These are phyloP conservation scores for Bactericera cockerelli DNA, from an alignment of 1,140 invertebrate genomes.

Conservation along the genomic window DNA sequence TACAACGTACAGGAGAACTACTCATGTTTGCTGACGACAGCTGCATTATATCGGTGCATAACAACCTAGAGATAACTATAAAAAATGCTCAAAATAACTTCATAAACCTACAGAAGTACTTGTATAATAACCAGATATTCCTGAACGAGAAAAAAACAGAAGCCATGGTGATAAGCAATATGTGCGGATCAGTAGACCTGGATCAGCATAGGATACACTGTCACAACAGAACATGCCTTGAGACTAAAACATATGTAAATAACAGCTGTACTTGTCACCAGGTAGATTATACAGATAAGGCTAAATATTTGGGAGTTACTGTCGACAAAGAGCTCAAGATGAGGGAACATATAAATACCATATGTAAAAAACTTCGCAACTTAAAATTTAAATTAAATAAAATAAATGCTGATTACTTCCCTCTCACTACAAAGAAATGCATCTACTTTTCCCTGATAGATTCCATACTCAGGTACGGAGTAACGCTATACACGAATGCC, in stretches of 20 bases:
- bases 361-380: neutral
- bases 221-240: neutral
- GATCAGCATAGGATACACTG: neutral
- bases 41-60: neutral
- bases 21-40: neutral
- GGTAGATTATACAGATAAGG: neutral
- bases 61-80: neutral
- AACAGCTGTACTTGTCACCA: neutral
- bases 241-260: neutral
- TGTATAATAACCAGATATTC: neutral
- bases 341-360: neutral
- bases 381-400: neutral
- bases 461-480: too few relatives aligned
- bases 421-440: too few relatives aligned
- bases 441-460: too few relatives aligned
- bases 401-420: too few relatives aligned
- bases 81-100: neutral
- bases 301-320: neutral
- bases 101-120: neutral
- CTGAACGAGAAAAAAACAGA: too few relatives aligned
- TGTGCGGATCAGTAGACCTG: neutral
- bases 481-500: too few relatives aligned
- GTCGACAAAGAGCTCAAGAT: neutral
- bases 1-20: neutral
- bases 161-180: neutral